phyloP scores from a whole-genome alignment of 2,888 invertebrate species.

The Hirudinaria manillensis region DNA sequence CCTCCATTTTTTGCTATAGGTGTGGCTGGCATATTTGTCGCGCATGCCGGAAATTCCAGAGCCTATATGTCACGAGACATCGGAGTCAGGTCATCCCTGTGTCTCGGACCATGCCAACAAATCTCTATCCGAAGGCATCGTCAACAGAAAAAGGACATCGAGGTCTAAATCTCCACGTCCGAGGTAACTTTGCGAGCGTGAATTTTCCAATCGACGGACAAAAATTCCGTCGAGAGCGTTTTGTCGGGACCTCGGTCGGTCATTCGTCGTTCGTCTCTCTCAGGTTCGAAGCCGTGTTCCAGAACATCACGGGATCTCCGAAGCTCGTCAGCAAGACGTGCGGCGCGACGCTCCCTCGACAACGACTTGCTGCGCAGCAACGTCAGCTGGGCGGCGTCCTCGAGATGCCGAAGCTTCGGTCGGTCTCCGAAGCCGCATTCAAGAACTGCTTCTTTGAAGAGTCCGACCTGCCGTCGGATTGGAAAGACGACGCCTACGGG shows the following conservation, averaged over 20 bases:
- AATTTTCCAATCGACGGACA: neutral
- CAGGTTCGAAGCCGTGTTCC: slow-evolving; percentile 14
- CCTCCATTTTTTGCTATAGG: neutral
- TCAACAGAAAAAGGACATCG: neutral
- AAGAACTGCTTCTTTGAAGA: neutral
- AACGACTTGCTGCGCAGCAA: neutral
- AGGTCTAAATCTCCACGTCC: slow-evolving; percentile 15
- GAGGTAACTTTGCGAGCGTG: neutral
- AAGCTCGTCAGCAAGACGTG: slow-evolving; percentile 20
- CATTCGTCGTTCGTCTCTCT: neutral
- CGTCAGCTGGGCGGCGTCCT: neutral
- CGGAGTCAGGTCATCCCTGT: slow-evolving; percentile 9
- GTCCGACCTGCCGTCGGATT: neutral
- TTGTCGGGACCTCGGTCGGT: neutral
- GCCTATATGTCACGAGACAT: slow-evolving; percentile 20
- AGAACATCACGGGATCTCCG: slow-evolving; percentile 14
- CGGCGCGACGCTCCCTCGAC: neutral
- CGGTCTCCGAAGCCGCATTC: neutral
- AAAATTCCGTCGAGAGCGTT: neutral
- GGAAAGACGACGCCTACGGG: slow-evolving; percentile 4
- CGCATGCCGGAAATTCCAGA: slow-evolving; percentile 26
- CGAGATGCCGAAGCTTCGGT: neutral
- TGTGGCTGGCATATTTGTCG: slow-evolving; percentile 24
- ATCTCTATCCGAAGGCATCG: neutral
- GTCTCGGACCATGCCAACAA: neutral